Conservation (phyloP, 2,888 invertebrate genomes). For the Pilophorus perplexus region DNA sequence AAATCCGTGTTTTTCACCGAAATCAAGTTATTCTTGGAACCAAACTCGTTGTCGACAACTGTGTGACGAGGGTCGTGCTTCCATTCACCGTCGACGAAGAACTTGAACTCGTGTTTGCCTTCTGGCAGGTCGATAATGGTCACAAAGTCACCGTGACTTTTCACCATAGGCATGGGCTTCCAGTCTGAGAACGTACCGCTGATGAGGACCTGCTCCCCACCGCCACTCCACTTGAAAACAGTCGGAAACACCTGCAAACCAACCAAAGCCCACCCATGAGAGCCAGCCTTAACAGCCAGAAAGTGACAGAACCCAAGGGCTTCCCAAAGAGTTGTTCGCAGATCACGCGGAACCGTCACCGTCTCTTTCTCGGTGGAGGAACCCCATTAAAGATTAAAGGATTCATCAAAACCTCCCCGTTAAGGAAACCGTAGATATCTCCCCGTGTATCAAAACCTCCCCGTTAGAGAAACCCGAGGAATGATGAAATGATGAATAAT, state of each 20-base stretch:
- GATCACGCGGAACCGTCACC: no score
- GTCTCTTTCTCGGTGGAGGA: no score
- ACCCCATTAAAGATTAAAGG: no score
- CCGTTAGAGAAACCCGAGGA: no score
- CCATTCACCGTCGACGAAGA: conserved; percentile 91
- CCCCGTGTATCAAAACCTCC: no score
- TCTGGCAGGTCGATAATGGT: conserved; percentile 96
- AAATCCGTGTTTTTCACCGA: conserved; percentile 92
- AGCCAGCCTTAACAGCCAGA: no score
- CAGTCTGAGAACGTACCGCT: conserved; percentile 94
- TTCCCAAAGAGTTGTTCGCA: no score
- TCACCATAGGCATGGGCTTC: conserved; percentile 95
- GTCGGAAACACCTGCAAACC: conserved; percentile 77
- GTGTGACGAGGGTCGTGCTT: conserved; percentile 72
- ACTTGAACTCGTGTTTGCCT: conserved; percentile 95
- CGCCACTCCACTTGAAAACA: conserved; percentile 96
- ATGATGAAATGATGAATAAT: no score
- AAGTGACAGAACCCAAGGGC: no score
- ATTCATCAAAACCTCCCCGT: no score
- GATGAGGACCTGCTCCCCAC: conserved; percentile 83
- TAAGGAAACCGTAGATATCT: no score
- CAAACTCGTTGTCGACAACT: conserved; percentile 82
- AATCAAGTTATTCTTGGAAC: conserved; percentile 88
- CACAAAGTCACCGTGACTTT: conserved; percentile 95
- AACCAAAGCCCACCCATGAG: no score